These are phyloP conservation scores for Drosophila subquinaria DNA, from an alignment of 2,888 invertebrate species.

Conservation along the genomic window DNA sequence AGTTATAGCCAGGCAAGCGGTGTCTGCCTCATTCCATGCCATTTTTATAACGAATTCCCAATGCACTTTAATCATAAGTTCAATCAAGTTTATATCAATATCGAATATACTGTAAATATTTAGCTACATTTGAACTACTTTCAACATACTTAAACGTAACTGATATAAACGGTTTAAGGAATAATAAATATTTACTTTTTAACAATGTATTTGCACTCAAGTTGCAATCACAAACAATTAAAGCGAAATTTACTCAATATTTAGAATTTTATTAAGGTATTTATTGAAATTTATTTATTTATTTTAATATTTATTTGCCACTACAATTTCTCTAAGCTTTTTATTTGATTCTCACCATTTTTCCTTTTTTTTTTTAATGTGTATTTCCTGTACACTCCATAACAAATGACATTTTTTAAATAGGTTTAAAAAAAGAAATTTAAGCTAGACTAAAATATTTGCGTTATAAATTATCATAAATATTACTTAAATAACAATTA, in stretches of 20 bases:
- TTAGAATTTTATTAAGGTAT: too few species aligned
- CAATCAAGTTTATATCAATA: conserved; percentile 4
- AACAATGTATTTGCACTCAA: neutral
- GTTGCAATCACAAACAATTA: neutral
- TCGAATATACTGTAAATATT: conserved; percentile 22
- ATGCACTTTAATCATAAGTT: conserved; percentile 41
- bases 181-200: conserved; percentile 8
- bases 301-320: too few species aligned
- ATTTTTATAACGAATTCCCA: conserved; percentile 31
- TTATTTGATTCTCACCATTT: too few species aligned
- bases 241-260: neutral
- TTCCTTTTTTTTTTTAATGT: too few species aligned
- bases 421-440: too few species aligned
- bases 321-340: too few species aligned
- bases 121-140: neutral
- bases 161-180: neutral
- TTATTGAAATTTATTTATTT: too few species aligned
- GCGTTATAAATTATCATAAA: too few species aligned
- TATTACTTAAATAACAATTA: too few species aligned
- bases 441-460: too few species aligned
- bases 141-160: neutral
- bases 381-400: too few species aligned
- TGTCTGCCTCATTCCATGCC: neutral
- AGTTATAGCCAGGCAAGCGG: conserved; percentile 38
- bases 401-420: too few species aligned